Base-by-base conservation (phyloP, 2,797 vertebrate species). In the Liparis tanakae region DNA sequence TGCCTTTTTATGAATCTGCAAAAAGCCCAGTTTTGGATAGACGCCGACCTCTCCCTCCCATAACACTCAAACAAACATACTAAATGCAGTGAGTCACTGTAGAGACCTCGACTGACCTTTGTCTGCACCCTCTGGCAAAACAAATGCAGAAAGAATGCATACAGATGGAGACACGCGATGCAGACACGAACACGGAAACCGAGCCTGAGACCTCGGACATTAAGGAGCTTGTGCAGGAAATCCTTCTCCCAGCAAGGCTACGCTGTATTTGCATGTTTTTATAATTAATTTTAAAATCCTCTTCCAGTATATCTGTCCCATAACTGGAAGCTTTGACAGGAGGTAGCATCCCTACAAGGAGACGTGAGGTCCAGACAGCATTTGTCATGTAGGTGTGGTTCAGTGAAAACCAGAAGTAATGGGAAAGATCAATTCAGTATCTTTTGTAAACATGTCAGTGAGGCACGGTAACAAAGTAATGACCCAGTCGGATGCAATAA, bases 1-100 rank as follows among this genome's bases (percentile, higher is more conserved):
- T 72, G 71, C 62, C 72, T 86, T 87, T 87, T 84, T 77, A 56
- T 73, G 59, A 22, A 90, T 88, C 72, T 81, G 72, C 68, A 73
- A 78, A 80, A 87, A 76, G 70, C 77, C 79, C 65, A 77, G 57
- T 64, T 64, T 36, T 71, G 76, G 63, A 75, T 63, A 76, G 66
- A 30, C 67, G 78, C 54, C 70, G 36, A 2, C 25, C 25, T 4
- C 25, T 4, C 25, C 1, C 25, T 30, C 25, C 25, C 25, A 30
- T 30, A 80, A 44, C 13, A 44, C 43, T 17, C 15, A 46, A 18
- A 46, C 22, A 79, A 39, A 76, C 63, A 67, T 36, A 67, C 82
- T 65, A 59, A 84, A 82, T 73, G 15, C 56, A 60, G 71, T 68
- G 76, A 83, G 72, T 86, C 58, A 86, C 69, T 13, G 20, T 18